These are phyloP conservation scores for Aspidapion aeneum DNA, from an alignment of 2,888 invertebrate genomes.

Conservation along the genomic window DNA sequence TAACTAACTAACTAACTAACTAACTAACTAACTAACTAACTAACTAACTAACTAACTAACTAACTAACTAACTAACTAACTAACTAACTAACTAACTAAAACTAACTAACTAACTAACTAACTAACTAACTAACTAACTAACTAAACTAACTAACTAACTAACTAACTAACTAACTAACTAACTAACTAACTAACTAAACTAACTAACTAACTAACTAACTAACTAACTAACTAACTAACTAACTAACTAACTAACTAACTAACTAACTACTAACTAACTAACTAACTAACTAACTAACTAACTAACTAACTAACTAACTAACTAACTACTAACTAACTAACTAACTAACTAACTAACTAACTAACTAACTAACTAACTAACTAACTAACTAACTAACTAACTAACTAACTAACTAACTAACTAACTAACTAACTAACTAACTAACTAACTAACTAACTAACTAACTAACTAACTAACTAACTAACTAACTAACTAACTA, in stretches of 20 bases:
- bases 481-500: neutral
- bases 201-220: no score
- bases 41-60: no score
- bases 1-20: no score
- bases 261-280: neutral
- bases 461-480: neutral
- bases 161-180: no score
- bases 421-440: neutral
- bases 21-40: no score
- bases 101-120: no score
- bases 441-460: neutral
- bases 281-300: no score
- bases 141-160: neutral
- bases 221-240: neutral
- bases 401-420: neutral
- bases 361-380: neutral
- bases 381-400: neutral
- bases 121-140: no score
- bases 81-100: no score
- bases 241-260: no score
- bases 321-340: neutral
- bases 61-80: no score
- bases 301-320: neutral
- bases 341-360: neutral
- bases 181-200: no score